Evolutionary conservation across 1,140 invertebrate genomes (phyloP), one percentile per base, ranked within the genome.

Genomic region (Melitaea cinxia): DNA sequence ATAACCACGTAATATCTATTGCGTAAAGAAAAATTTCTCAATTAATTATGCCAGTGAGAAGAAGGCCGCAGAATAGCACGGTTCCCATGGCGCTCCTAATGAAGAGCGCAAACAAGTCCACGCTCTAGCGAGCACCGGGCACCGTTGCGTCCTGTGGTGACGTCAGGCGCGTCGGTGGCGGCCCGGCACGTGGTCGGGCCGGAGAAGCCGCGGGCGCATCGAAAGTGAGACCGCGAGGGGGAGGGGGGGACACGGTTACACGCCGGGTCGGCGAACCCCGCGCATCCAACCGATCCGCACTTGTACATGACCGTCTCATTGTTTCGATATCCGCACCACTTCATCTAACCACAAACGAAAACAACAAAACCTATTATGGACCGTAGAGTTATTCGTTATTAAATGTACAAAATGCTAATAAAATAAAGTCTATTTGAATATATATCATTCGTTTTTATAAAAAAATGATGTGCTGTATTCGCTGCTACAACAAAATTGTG

Each of bases 271-370:
- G 80, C 68, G 82, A 88, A 78, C 86, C 70, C 45, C 70, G 77
- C 82, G 75, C 83, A 83, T 82, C 83, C 81, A 72, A 87, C 78
- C 87, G 83, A 85, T 82, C 82, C 83, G 78, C 84, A 87, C 83
- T 83, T 81, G 81, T 83, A 85, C 78, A 85, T 78, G 74, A 82
- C 77, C 76, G 73, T 79, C 76, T 75, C 76, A 84, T 87, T 85
- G 84, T 86, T 86, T 80, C 73, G 75, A 83, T 80, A 83, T 81
- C 76, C 73, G 30, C 60, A 61, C 52, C 23, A 61, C 21, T 21
- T 49, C 49, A 52, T 42, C 37, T 42, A 19, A 14, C 37, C 5
- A 6, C 15, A 14, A 19, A 42, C 7, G 4, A 17, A 7, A 17
- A 42, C 17, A 17, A 42, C 15, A 17, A 7, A 42, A 42, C 2